A percentile compares a stretch with the other conserved stretches of the same genome.
phyloP scores from a whole-genome alignment of 2,113 vertebrate genomes.

The Paracanthobrama guichenoti region DNA sequence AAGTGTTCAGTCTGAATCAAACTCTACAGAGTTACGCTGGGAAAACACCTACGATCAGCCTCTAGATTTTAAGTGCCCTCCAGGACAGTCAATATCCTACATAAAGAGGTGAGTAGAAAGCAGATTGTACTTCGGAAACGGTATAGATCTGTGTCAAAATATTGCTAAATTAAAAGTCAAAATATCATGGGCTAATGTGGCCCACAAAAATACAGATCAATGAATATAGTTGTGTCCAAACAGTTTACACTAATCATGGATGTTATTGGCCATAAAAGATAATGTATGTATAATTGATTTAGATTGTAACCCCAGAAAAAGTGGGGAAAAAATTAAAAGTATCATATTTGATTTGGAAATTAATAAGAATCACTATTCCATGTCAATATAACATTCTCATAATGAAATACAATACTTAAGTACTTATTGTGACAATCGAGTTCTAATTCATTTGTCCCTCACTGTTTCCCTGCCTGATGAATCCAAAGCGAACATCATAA shows the following conservation, averaged over 20 bases:
- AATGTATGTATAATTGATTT: too few species aligned
- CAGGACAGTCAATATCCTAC: background rate
- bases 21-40: constrained; percentile 1
- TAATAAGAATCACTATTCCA: background rate
- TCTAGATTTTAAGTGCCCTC: background rate
- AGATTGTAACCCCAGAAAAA: background rate
- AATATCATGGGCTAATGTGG: background rate
- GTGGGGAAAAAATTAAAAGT: too few species aligned
- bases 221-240: background rate
- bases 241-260: background rate
- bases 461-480: background rate
- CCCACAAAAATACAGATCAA: background rate
- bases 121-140: background rate
- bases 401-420: background rate
- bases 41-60: background rate
- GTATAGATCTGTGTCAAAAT: background rate
- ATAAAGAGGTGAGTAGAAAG: constrained; percentile 4
- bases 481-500: constrained; percentile 14
- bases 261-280: too few species aligned
- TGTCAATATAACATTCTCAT: background rate
- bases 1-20: background rate
- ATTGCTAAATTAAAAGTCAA: background rate
- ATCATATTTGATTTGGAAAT: too few species aligned
- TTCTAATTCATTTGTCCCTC: background rate
- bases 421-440: background rate